Conservation (phyloP, 1,140 invertebrate species). For the Cherax quadricarinatus region DNA sequence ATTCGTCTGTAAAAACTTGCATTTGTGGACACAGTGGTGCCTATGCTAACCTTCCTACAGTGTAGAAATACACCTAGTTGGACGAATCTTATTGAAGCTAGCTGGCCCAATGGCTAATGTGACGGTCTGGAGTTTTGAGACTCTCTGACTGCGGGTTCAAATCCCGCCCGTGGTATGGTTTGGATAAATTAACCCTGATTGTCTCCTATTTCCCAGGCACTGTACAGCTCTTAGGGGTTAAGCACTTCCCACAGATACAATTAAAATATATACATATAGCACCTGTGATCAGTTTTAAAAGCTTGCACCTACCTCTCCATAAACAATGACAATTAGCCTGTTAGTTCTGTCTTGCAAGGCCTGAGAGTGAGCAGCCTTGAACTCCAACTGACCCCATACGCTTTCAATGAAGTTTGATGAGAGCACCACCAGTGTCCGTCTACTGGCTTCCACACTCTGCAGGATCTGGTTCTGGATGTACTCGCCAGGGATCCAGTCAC, state of each 20-base stretch:
- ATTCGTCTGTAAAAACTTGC: too few species aligned
- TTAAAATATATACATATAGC: background rate
- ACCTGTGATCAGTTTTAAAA: background rate
- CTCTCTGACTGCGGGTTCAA: too few species aligned
- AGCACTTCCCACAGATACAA: background rate
- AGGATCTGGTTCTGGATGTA: slow-evolving; percentile 89
- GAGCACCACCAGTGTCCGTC: slow-evolving; percentile 88
- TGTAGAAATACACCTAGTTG: too few species aligned
- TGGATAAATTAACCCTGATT: too few species aligned
- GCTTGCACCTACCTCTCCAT: slow-evolving; percentile 80
- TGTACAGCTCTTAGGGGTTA: too few species aligned
- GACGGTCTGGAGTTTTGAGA: too few species aligned
- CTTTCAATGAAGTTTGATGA: slow-evolving; percentile 89
- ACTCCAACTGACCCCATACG: slow-evolving; percentile 91
- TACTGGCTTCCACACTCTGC: slow-evolving; percentile 86
- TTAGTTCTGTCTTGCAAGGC: slow-evolving; percentile 85
- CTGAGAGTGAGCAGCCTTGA: slow-evolving; percentile 85
- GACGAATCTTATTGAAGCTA: too few species aligned
- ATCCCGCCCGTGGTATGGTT: too few species aligned
- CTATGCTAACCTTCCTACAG: too few species aligned
- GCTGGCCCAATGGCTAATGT: too few species aligned
- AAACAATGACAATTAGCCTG: slow-evolving; percentile 87
- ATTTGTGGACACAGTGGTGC: too few species aligned
- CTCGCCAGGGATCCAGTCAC: slow-evolving; percentile 87
- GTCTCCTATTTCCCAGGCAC: too few species aligned